phyloP scores from a whole-genome alignment of 2,113 vertebrate genomes.

The Naja naja region DNA sequence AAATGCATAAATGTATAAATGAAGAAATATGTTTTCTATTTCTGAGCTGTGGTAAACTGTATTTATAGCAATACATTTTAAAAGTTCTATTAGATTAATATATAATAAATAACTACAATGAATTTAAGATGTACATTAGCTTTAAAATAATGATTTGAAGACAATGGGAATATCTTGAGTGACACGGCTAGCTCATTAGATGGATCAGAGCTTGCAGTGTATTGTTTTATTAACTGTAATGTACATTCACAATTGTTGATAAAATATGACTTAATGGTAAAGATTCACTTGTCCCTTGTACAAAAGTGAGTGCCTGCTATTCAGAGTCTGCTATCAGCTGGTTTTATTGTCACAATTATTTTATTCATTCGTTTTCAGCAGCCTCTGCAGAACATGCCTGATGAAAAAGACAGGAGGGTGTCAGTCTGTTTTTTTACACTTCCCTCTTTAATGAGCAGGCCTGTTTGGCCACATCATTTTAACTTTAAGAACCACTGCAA shows the following conservation, averaged over 20 bases:
- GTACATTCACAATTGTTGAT: not conserved
- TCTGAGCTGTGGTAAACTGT: not conserved
- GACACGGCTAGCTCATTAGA: conserved; percentile 3
- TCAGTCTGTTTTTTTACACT: not conserved
- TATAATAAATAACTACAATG: not conserved
- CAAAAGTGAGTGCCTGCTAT: not conserved
- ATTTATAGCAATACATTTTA: not conserved
- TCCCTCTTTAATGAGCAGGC: not conserved
- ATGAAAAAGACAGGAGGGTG: not conserved
- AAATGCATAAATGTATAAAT: not conserved
- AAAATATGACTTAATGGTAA: not conserved
- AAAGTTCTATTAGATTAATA: not conserved
- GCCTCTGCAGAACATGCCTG: rapidly evolving
- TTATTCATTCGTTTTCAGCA: conserved; percentile 6
- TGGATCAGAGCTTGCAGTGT: conserved; percentile 36
- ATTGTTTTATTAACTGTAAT: conserved; percentile 31
- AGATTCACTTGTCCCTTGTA: conserved; percentile 21
- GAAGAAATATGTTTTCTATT: not conserved
- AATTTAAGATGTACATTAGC: not conserved
- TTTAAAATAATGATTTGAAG: not conserved
- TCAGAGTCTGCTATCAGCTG: not conserved
- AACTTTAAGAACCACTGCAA: not conserved
- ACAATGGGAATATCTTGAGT: not conserved
- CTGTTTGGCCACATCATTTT: not conserved
- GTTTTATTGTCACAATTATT: not conserved